Percentiles rank a stretch among this genome's conserved stretches.
These are phyloP conservation scores for Carassius auratus DNA, from an alignment of 2,113 vertebrate species.

Conservation along the genomic window DNA sequence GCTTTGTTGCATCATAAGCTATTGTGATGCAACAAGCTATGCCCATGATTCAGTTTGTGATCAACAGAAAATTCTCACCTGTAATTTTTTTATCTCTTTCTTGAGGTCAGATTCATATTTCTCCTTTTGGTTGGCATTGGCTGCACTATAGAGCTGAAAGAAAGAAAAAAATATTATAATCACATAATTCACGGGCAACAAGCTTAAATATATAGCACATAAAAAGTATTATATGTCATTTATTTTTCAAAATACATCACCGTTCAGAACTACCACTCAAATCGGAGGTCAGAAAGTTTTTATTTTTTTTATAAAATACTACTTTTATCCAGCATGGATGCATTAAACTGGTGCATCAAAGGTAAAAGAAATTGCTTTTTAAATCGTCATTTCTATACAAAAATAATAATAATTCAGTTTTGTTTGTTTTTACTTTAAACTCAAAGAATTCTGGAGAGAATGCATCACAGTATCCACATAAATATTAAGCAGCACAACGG, in stretches of 20 bases:
- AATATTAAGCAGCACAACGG: too few species aligned
- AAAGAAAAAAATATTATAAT: neutral
- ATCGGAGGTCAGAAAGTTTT: too few species aligned
- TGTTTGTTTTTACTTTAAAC: too few species aligned
- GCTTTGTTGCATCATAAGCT: too few species aligned
- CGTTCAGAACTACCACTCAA: neutral
- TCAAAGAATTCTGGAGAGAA: too few species aligned
- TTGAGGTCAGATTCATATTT: constrained; percentile 85
- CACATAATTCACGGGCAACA: neutral
- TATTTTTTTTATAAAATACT: too few species aligned
- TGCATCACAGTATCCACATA: too few species aligned
- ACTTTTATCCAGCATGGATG: neutral
- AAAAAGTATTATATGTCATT: neutral
- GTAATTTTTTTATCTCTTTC: constrained; percentile 86
- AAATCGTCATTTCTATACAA: too few species aligned
- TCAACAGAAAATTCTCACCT: constrained; percentile 66
- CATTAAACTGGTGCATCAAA: neutral
- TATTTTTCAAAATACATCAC: neutral
- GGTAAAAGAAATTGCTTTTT: too few species aligned
- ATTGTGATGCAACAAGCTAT: too few species aligned
- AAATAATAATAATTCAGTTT: too few species aligned
- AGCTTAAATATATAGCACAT: neutral
- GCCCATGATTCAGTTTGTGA: neutral
- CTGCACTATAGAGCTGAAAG: constrained; percentile 81
- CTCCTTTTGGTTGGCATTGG: constrained; percentile 85